These are phyloP conservation scores for Fulmarus glacialis DNA, from an alignment of 2,113 vertebrate genomes.

Conservation along the genomic window DNA sequence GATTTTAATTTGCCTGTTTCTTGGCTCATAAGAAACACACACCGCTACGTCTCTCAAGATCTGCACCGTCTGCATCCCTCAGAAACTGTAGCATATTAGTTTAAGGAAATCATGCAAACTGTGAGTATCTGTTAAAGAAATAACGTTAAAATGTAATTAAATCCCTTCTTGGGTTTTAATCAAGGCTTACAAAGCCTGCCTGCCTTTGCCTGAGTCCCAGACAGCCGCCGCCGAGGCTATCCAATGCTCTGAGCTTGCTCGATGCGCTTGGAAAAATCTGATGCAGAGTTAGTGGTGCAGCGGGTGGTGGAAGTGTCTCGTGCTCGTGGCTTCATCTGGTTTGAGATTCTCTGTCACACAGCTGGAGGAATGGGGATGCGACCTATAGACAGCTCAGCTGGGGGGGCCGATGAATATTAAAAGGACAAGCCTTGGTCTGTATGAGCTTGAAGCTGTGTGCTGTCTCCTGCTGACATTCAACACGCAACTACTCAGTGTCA, in stretches of 20 bases:
- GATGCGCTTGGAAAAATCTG: neutral
- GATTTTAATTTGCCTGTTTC: neutral
- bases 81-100: neutral
- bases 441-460: neutral
- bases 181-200: neutral
- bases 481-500: neutral
- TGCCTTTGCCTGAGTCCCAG: neutral
- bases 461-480: neutral
- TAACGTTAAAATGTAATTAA: neutral
- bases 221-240: fast-evolving
- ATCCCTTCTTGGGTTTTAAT: neutral
- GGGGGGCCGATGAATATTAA: too few species aligned
- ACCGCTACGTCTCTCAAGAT: neutral
- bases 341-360: neutral
- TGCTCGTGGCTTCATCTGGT: neutral
- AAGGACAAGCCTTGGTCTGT: neutral
- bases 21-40: neutral
- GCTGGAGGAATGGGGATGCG: neutral
- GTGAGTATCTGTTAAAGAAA: neutral
- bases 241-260: neutral
- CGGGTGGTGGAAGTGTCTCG: fast-evolving
- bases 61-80: neutral
- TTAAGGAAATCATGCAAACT: neutral
- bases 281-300: neutral
- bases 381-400: neutral